Evolutionary conservation across 2,888 invertebrate species (phyloP).

Genomic region (Xanthia togata): DNA sequence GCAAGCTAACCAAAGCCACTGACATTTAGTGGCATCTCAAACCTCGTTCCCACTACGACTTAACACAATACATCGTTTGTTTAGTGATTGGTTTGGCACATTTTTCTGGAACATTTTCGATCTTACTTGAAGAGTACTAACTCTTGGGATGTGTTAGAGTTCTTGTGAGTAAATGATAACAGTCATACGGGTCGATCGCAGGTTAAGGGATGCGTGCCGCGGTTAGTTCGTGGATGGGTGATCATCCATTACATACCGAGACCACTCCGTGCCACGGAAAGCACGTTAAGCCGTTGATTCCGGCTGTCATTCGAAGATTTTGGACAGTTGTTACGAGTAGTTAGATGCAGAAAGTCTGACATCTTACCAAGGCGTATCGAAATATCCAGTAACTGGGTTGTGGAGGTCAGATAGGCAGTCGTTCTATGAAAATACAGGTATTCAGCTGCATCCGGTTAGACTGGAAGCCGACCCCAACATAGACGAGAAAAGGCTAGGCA

Average conservation of each 20-base stretch:
- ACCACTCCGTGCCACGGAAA: background rate
- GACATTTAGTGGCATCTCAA: background rate
- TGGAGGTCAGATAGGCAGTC: background rate
- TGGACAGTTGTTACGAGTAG: background rate
- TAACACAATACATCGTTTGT: background rate
- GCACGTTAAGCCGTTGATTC: background rate
- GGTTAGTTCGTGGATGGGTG: background rate
- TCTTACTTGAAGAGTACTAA: background rate
- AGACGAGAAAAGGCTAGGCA: background rate
- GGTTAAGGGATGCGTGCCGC: background rate
- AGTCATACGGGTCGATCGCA: background rate
- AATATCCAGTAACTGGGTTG: background rate
- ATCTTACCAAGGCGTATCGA: background rate
- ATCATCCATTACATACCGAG: background rate
- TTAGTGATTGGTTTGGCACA: background rate
- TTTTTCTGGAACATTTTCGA: background rate
- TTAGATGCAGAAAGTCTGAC: background rate
- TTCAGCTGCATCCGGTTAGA: background rate
- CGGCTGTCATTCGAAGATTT: background rate
- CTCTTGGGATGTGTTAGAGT: background rate
- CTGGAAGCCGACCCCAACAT: background rate
- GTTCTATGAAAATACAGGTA: background rate
- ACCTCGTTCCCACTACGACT: background rate
- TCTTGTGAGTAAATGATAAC: background rate
- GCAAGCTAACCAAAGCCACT: too few species aligned